Conservation (phyloP, 1,140 invertebrate genomes). For the Luehdorfia chinensis region DNA sequence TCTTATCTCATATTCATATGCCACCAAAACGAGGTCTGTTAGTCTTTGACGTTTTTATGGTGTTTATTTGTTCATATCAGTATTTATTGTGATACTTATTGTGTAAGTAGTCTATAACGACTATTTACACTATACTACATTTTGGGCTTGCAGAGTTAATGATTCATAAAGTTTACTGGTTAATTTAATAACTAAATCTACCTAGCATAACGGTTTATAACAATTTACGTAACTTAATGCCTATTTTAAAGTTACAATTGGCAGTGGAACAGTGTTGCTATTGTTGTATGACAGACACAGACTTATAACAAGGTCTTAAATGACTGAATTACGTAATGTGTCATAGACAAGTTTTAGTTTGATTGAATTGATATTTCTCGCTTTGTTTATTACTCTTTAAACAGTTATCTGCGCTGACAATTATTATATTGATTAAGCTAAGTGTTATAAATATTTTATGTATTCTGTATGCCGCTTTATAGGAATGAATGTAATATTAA, state of each 20-base stretch:
- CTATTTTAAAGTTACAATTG: constrained; percentile 66
- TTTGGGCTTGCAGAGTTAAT: constrained; percentile 37
- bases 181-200: constrained; percentile 57
- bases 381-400: constrained; percentile 12
- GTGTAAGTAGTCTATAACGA: not conserved
- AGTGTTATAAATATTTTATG: constrained; percentile 8
- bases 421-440: constrained; percentile 1
- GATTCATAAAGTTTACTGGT: constrained; percentile 56
- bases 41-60: constrained; percentile 32
- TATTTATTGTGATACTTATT: constrained; percentile 3
- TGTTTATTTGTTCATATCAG: constrained; percentile 15
- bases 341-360: constrained; percentile 34
- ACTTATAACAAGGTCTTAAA: constrained; percentile 55
- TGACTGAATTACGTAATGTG: constrained; percentile 53
- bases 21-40: constrained; percentile 28
- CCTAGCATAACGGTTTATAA: constrained; percentile 39
- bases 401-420: constrained; percentile 7
- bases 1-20: constrained; percentile 21
- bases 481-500: too few relatives aligned
- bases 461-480: too few relatives aligned
- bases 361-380: constrained; percentile 15
- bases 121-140: constrained; percentile 1
- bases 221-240: constrained; percentile 66
- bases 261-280: constrained; percentile 59
- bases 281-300: constrained; percentile 66